Evolutionary conservation across 2,113 vertebrate genomes (phyloP).

Genomic region (Tyto alba): DNA sequence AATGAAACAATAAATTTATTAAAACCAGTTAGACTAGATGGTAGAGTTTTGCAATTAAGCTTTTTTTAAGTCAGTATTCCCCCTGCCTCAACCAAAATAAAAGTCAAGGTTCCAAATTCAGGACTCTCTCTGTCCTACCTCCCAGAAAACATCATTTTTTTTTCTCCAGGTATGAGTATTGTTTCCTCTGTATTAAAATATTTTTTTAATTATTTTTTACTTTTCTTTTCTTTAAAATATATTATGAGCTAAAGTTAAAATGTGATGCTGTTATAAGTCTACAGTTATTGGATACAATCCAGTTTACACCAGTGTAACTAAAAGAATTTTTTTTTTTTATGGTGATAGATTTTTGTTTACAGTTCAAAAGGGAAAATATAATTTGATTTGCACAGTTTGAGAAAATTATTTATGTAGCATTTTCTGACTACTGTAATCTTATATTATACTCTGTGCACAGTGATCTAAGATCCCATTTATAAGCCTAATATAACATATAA

Average conservation of each 20-base stretch:
- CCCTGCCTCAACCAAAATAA: fast-evolving
- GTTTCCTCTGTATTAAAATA: not conserved
- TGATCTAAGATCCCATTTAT: slow-evolving; percentile 40
- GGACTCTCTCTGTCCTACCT: fast-evolving
- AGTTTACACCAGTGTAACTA: not conserved
- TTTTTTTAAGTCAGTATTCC: not conserved
- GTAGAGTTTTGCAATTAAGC: not conserved
- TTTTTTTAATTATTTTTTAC: not conserved
- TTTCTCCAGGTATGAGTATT: not conserved
- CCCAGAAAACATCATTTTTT: fast-evolving
- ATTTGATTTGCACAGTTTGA: not conserved
- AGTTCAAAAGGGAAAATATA: not conserved
- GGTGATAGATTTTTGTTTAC: slow-evolving; percentile 9
- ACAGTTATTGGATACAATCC: not conserved
- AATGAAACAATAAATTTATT: not conserved
- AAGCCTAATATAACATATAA: slow-evolving; percentile 25
- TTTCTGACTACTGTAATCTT: slow-evolving; percentile 12
- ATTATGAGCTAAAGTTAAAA: no score
- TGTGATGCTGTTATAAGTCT: not conserved
- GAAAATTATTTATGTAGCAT: slow-evolving; percentile 10
- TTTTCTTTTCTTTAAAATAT: no score
- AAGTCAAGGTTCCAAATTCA: not conserved
- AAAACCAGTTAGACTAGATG: not conserved
- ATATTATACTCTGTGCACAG: not conserved
- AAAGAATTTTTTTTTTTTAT: not conserved